These are phyloP conservation scores for Rhegmatorhina hoffmannsi DNA, from an alignment of 2,113 vertebrate species.

Conservation along the genomic window DNA sequence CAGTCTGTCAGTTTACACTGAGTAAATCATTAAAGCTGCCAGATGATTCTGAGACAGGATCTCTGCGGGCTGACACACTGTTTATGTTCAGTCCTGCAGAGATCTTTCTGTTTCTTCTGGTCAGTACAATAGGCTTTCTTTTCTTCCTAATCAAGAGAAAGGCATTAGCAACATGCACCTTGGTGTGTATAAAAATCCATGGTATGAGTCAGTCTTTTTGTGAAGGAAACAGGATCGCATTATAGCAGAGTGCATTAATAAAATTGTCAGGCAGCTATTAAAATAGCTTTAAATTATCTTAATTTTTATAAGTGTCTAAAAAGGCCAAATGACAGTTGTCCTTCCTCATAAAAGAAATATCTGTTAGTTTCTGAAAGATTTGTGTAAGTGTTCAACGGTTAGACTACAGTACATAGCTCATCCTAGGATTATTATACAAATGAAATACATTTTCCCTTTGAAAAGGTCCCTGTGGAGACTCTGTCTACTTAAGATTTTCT, in stretches of 20 bases:
- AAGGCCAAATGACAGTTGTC: constrained; percentile 44
- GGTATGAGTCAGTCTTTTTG: constrained; percentile 25
- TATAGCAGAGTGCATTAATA: constrained; percentile 45
- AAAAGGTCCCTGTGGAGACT: neutral
- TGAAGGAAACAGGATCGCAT: constrained; percentile 23
- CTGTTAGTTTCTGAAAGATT: constrained; percentile 54
- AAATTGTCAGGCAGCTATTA: constrained; percentile 62
- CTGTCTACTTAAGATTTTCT: neutral
- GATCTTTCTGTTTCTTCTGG: constrained; percentile 38
- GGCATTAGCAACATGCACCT: neutral
- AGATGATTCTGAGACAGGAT: constrained; percentile 11
- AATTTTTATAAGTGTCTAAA: constrained; percentile 55
- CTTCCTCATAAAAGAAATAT: constrained; percentile 58
- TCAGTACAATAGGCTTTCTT: constrained; percentile 6
- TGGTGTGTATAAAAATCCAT: neutral
- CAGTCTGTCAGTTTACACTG: constrained; percentile 26
- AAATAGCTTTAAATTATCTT: constrained; percentile 59
- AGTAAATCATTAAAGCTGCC: constrained; percentile 46
- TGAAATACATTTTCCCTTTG: neutral
- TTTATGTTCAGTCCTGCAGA: constrained; percentile 21
- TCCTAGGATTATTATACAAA: neutral
- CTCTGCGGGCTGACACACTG: neutral
- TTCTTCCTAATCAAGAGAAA: constrained; percentile 27
- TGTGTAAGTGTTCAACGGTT: neutral
- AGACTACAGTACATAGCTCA: neutral